phyloP scores from a whole-genome alignment of 2,113 vertebrate species.

The Corynorhinus townsendii region DNA sequence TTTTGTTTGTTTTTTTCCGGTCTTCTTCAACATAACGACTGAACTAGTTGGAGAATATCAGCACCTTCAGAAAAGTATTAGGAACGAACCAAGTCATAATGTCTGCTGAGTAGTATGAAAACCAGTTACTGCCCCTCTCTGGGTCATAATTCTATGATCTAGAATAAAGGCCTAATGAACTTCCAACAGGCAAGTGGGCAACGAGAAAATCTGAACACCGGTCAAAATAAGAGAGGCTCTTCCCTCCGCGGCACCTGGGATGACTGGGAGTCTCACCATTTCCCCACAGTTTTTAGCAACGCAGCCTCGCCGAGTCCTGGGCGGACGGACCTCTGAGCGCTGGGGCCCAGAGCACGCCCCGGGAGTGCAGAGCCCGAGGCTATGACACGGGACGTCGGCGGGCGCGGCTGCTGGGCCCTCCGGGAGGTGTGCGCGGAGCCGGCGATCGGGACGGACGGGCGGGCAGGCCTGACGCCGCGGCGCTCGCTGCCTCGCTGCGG shows the following conservation, averaged over 20 bases:
- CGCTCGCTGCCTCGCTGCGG: not conserved
- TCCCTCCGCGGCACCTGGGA: not conserved
- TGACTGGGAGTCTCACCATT: not conserved
- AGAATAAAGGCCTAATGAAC: not conserved
- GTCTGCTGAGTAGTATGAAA: not conserved
- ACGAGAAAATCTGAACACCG: accelerated
- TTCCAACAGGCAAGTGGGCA: not conserved
- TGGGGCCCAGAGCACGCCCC: not conserved
- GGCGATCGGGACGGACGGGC: not conserved
- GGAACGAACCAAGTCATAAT: not conserved
- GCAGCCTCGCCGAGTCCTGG: accelerated
- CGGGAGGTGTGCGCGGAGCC: not conserved
- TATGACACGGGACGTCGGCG: not conserved
- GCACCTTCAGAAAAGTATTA: not conserved
- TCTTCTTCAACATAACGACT: not conserved
- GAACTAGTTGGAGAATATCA: not conserved
- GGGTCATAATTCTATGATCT: not conserved
- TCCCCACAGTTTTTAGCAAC: too few species aligned
- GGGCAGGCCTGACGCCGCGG: slow-evolving; percentile 20
- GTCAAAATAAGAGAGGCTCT: not conserved
- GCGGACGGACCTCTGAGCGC: not conserved
- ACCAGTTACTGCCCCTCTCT: not conserved
- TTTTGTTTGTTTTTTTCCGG: too few species aligned
- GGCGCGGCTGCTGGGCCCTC: not conserved
- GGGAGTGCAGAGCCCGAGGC: not conserved